Evolutionary conservation across 2,797 vertebrate genomes (phyloP).

Genomic region (Manis pentadactyla): DNA sequence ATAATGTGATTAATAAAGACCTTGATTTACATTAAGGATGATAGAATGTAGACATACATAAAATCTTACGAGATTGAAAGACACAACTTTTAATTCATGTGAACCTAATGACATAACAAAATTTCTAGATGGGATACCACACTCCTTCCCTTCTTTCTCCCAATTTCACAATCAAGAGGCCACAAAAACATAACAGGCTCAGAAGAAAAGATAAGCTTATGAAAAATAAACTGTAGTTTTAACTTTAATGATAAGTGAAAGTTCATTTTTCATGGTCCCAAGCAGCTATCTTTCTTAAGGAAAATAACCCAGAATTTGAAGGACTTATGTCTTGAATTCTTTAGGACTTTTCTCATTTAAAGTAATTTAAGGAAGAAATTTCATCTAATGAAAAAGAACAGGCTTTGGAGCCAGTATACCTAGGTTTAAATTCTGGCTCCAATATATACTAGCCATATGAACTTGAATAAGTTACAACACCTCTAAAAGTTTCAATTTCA

Average conservation of each 20-base stretch:
- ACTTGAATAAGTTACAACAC: neutral
- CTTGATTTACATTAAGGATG: neutral
- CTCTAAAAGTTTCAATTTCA: neutral
- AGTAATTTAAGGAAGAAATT: neutral
- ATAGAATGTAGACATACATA: neutral
- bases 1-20: neutral
- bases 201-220: neutral
- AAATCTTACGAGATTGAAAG: neutral
- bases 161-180: neutral
- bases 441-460: neutral
- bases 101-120: neutral
- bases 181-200: neutral
- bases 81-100: neutral
- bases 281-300: neutral
- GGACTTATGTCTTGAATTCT: neutral
- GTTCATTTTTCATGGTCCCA: neutral
- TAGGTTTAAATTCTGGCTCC: neutral
- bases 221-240: constrained; percentile 33
- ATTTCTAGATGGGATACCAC: neutral
- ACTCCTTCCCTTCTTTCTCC: neutral
- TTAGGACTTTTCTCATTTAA: constrained; percentile 6
- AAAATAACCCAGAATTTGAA: neutral
- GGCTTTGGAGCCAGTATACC: neutral
- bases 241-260: constrained; percentile 27
- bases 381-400: neutral